A percentile compares a stretch with the other conserved stretches of the same genome.
Evolutionary conservation across 2,797 vertebrate species (phyloP).

Genomic region (Acomys russatus): DNA sequence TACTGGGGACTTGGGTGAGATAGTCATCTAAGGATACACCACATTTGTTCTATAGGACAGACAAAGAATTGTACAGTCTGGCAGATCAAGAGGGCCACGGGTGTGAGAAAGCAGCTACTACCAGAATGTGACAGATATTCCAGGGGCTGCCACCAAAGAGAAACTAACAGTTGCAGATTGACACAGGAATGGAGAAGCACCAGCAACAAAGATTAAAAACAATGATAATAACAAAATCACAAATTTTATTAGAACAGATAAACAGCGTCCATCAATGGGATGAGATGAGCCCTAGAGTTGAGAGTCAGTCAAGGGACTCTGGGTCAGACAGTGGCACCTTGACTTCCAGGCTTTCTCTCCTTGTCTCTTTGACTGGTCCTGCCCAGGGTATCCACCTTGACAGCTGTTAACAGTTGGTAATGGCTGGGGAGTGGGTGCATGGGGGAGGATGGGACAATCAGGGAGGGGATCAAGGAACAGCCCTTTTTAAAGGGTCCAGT

Average conservation of each 20-base stretch:
- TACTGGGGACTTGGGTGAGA: not conserved
- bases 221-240: not conserved
- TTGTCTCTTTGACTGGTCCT: not conserved
- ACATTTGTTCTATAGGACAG: not conserved
- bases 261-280: not conserved
- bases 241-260: not conserved
- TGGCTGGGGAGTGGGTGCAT: not conserved
- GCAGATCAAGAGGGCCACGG: not conserved
- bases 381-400: not conserved
- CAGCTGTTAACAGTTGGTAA: not conserved
- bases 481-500: not conserved
- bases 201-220: not conserved
- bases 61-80: not conserved
- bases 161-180: not conserved
- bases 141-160: not conserved
- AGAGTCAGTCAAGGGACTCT: not conserved
- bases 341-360: not conserved
- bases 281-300: not conserved
- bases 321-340: not conserved
- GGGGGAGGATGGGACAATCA: not conserved
- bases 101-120: not conserved
- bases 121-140: not conserved
- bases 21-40: not conserved
- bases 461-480: not conserved
- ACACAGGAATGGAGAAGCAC: not conserved